Conservation (phyloP, 2,888 invertebrate genomes). For the Orchestes rusci region DNA sequence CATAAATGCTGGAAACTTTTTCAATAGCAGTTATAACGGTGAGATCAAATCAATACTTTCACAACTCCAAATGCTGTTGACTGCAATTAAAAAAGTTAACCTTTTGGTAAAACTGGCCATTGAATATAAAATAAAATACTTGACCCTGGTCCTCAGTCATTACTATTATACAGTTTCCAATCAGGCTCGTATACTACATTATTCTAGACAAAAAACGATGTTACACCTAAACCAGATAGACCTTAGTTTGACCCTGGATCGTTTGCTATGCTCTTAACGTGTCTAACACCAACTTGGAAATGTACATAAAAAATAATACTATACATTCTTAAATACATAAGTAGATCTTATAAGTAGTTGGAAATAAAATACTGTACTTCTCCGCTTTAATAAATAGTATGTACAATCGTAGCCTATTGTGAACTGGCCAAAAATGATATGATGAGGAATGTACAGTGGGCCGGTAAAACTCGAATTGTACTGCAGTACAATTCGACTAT, state of each 20-base stretch:
- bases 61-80: too few species aligned
- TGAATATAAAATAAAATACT: constrained; percentile 13
- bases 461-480: constrained; percentile 25
- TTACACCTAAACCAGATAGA: constrained; percentile 22
- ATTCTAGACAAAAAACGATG: constrained; percentile 22
- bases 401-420: constrained; percentile 35
- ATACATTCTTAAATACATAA: constrained; percentile 26
- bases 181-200: constrained; percentile 23
- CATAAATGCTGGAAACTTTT: too few species aligned
- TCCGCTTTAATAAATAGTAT: constrained; percentile 37
- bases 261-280: constrained; percentile 19
- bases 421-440: constrained; percentile 38
- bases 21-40: too few species aligned
- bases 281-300: constrained; percentile 37
- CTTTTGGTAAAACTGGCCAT: constrained; percentile 19
- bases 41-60: constrained; percentile 2
- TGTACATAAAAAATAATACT: constrained; percentile 26
- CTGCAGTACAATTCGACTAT: constrained; percentile 12
- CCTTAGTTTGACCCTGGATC: constrained; percentile 20
- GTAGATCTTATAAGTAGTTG: constrained; percentile 18
- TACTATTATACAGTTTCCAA: too few species aligned
- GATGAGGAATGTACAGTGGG: constrained; percentile 42
- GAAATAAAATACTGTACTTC: constrained; percentile 19
- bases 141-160: constrained; percentile 25
- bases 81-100: constrained; percentile 7